Base-by-base conservation (phyloP, 2,797 vertebrate genomes). In the Pogonophryne albipinna region DNA sequence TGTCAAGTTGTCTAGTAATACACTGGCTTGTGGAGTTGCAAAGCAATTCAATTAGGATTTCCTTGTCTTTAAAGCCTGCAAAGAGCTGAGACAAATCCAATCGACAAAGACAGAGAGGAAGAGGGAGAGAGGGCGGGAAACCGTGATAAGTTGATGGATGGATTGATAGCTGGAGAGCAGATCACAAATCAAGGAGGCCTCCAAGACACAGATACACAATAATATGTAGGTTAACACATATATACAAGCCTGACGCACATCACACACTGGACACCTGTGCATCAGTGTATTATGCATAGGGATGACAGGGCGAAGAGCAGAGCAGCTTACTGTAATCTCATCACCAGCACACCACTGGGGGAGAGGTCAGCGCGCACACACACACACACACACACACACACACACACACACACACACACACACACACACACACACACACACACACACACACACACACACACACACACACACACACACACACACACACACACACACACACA, bases 31-130 rank as follows among this genome's bases (percentile, higher is more conserved):
- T 84, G 81, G 90, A 93, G 91, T 94, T 93, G 91, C 91, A 93
- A 92, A 93, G 91, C 93, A 95, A 95, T 95, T 95, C 93, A 94
- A 95, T 95, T 95, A 94, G 92, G 91, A 94, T 94, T 92, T 91
- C 85, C 89, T 90, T 91, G 88, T 94, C 91, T 94, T 93, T 93
- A 92, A 93, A 92, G 87, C 89, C 79, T 55, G 87, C 88, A 92
- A 94, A 94, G 90, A 91, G 85, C 89, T 88, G 83, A 91, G 89
- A 93, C 90, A 93, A 95, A 95, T 95, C 94, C 92, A 93, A 95
- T 95, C 87, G 86, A 87, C 85, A 85, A 57, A 80, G 71, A 80
- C 63, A 60, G 64, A 76, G 79, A 70, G 47, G 46, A 17, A 51
- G 56, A 55, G 74, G 62, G 45, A 64, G 65, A 76, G 66, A 71